Evolutionary conservation across 2,113 vertebrate genomes (phyloP).

Genomic region (Pyxicephalus adspersus): DNA sequence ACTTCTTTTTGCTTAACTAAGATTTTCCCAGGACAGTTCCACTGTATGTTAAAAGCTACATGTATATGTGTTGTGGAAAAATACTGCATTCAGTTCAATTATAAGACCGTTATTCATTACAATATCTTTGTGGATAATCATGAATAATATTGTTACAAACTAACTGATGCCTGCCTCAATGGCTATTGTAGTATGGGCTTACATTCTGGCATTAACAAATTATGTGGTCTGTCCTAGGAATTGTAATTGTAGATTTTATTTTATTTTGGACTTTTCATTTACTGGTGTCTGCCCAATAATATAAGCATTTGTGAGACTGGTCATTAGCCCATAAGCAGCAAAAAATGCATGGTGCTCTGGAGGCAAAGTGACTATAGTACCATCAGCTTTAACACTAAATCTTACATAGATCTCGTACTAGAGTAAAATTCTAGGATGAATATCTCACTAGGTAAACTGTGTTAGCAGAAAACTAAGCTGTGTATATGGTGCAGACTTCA

Average conservation of each 20-base stretch:
- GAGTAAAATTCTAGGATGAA: neutral
- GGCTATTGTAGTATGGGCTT: too few relatives aligned
- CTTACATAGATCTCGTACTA: neutral
- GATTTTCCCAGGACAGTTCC: too few relatives aligned
- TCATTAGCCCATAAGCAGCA: neutral
- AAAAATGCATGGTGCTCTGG: neutral
- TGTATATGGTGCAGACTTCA: too few relatives aligned
- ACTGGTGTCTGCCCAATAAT: neutral
- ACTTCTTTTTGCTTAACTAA: too few relatives aligned
- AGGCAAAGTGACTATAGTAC: constrained; percentile 18
- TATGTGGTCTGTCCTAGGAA: neutral
- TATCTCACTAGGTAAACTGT: too few relatives aligned
- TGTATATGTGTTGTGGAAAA: too few relatives aligned
- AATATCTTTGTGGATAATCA: neutral
- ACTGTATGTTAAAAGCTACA: too few relatives aligned
- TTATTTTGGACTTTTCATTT: neutral
- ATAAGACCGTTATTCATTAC: too few relatives aligned
- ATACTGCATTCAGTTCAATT: too few relatives aligned
- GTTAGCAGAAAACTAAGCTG: too few relatives aligned
- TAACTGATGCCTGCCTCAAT: neutral
- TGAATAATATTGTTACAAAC: neutral
- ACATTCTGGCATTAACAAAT: neutral
- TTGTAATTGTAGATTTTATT: neutral
- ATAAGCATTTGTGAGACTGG: neutral
- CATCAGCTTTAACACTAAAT: neutral